Evolutionary conservation across 2,113 vertebrate genomes (phyloP).

Genomic region (Terrapene triunguis): DNA sequence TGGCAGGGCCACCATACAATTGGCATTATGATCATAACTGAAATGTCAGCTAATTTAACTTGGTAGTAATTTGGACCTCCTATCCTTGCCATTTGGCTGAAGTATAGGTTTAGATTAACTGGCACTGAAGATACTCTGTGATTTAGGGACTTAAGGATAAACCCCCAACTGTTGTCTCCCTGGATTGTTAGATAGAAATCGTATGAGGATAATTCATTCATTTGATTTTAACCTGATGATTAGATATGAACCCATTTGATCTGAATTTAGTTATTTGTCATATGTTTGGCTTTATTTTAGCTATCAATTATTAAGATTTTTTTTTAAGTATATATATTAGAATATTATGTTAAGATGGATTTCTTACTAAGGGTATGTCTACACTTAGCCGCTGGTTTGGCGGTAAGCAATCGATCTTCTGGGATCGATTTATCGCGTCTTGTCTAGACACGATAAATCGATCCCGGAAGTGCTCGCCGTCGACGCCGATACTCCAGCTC

Average conservation of each 20-base stretch:
- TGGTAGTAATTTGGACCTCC: not conserved
- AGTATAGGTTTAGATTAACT: constrained; percentile 6
- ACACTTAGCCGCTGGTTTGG: too few relatives aligned
- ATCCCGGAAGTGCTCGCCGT: too few relatives aligned
- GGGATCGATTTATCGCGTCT: too few relatives aligned
- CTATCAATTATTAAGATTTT: too few relatives aligned
- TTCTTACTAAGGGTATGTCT: too few relatives aligned
- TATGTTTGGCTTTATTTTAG: too few relatives aligned
- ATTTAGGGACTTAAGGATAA: constrained; percentile 14
- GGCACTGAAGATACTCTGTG: not conserved
- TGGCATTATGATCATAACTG: not conserved
- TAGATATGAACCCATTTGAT: not conserved
- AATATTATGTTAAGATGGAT: not conserved
- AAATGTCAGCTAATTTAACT: constrained; percentile 1
- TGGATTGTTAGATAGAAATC: not conserved
- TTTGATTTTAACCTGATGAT: not conserved
- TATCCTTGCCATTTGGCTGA: not conserved
- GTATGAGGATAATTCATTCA: not conserved
- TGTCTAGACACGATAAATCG: too few relatives aligned
- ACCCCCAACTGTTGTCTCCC: not conserved
- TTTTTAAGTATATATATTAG: not conserved
- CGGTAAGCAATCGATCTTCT: too few relatives aligned
- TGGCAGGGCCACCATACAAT: not conserved
- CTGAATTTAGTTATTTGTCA: too few relatives aligned
- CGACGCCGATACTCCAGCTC: too few relatives aligned